These are phyloP conservation scores for Xenopus laevis DNA, from an alignment of 2,113 vertebrate species.

Conservation along the genomic window DNA sequence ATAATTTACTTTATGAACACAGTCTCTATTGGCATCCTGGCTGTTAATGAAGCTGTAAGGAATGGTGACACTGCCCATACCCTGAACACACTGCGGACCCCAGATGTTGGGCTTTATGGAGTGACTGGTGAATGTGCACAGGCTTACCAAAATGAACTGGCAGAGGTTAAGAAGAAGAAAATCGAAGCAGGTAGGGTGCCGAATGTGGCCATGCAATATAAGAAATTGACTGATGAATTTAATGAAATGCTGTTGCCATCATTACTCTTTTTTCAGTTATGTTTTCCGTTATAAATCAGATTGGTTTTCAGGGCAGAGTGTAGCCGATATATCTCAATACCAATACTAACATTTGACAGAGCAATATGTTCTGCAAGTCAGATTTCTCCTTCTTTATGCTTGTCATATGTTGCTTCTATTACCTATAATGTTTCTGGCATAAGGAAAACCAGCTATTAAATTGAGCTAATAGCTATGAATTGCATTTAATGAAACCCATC, in stretches of 20 bases:
- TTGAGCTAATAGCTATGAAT: background rate
- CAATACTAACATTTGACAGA: no score
- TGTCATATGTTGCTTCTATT: no score
- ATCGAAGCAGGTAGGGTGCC: constrained; percentile 68
- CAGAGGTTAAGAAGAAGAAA: constrained; percentile 71
- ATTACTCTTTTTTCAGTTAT: no score
- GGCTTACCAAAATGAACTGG: constrained; percentile 81
- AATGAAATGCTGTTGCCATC: no score
- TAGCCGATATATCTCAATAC: no score
- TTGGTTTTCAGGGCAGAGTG: no score
- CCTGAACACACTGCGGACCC: constrained; percentile 72
- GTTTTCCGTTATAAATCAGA: no score
- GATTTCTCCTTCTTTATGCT: no score
- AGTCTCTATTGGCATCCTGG: constrained; percentile 88
- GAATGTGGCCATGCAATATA: background rate
- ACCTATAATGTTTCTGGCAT: no score
- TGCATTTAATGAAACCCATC: constrained; percentile 22
- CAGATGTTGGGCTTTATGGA: constrained; percentile 84
- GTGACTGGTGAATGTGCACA: constrained; percentile 86
- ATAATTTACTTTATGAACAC: constrained; percentile 11
- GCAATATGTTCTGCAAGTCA: no score
- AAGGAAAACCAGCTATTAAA: background rate
- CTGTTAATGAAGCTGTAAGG: constrained; percentile 86
- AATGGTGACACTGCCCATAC: constrained; percentile 70
- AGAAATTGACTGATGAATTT: background rate